Evolutionary conservation across 2,113 vertebrate genomes (phyloP).

Genomic region (Megaleporinus macrocephalus): DNA sequence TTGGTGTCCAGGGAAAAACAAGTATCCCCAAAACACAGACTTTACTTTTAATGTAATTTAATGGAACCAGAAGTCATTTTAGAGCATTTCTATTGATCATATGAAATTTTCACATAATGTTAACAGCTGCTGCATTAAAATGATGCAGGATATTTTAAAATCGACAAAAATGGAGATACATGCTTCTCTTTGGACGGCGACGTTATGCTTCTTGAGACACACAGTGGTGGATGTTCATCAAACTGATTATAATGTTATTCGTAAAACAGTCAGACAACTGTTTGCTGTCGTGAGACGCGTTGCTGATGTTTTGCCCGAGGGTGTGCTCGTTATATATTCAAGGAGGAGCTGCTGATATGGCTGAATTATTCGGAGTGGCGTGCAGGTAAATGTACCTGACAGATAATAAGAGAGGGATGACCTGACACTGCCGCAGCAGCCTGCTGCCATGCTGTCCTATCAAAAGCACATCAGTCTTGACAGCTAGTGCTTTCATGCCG

Average conservation of each 20-base stretch:
- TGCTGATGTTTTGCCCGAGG: slow-evolving; percentile 12
- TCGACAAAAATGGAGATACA: no score
- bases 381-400: slow-evolving; percentile 57
- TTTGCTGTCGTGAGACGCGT: slow-evolving; percentile 1
- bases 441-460: slow-evolving; percentile 69
- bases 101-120: no score
- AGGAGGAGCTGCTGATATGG: slow-evolving; percentile 46
- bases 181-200: no score
- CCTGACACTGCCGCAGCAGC: slow-evolving; percentile 67
- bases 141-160: no score
- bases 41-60: no score
- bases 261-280: slow-evolving; percentile 35
- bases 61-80: no score
- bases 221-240: slow-evolving; percentile 12
- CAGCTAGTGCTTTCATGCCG: slow-evolving; percentile 72
- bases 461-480: slow-evolving; percentile 75
- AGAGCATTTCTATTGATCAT: no score
- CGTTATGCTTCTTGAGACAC: not conserved
- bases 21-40: no score
- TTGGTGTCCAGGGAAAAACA: no score
- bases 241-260: slow-evolving; percentile 21
- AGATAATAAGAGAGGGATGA: slow-evolving; percentile 72
- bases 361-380: slow-evolving; percentile 64
- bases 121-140: no score
- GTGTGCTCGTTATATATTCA: slow-evolving; percentile 13